phyloP scores from a whole-genome alignment of 2,797 vertebrate genomes.

The Halcyon leucocephala region DNA sequence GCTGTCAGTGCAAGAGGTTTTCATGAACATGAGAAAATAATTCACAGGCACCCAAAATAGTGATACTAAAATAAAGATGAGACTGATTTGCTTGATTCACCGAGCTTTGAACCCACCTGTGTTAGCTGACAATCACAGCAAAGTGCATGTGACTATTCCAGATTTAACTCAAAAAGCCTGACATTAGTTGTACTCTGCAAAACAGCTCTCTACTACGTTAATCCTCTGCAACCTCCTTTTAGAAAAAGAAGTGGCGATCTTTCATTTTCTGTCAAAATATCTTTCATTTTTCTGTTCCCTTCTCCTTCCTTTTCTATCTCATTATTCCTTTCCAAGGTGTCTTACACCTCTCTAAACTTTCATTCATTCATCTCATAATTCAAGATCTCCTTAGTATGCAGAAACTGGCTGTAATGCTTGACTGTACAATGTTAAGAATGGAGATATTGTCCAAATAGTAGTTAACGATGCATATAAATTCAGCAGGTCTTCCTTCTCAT shows the following conservation, averaged over 20 bases:
- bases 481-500: not conserved
- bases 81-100: not conserved
- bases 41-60: not conserved
- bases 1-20: not conserved
- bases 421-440: not conserved
- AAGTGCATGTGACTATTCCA: not conserved
- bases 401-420: not conserved
- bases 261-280: not conserved
- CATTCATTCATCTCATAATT: not conserved
- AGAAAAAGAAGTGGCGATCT: not conserved
- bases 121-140: not conserved
- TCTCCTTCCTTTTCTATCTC: not conserved
- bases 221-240: not conserved
- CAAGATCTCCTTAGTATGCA: not conserved
- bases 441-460: constrained; percentile 20
- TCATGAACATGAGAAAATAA: not conserved
- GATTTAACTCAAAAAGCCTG: not conserved
- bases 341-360: not conserved
- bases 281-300: not conserved
- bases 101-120: not conserved
- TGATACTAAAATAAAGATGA: constrained; percentile 19
- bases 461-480: constrained; percentile 6
- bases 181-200: not conserved
- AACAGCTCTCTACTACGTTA: not conserved
- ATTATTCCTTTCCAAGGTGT: not conserved